Base-by-base conservation (phyloP, 1,140 invertebrate species). In the Brachionus sp. region DNA sequence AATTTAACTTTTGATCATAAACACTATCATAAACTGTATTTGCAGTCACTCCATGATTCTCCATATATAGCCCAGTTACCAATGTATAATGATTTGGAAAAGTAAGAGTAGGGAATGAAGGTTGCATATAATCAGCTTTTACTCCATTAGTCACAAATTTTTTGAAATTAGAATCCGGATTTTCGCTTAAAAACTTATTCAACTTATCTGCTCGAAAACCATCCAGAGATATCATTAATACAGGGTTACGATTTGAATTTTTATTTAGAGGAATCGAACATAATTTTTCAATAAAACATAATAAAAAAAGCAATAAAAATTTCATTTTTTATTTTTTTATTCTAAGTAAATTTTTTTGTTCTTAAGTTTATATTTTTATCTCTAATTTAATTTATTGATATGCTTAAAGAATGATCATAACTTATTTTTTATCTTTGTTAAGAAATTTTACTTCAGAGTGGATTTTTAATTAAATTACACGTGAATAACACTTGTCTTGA, bases 51-150 rank as follows among this genome's bases (percentile, higher is more conserved):
- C 92, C 93, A 88, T 94, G 93, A 46, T 86, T 88, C 86, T 64
- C 57, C 53, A 82, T 82, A 12, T 42, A 84, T 85, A 87, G 84
- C 84, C 88, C 88, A 35, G 93, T 95, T 1, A 91, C 92, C 53
- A 94, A 93, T 1, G 92, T 91, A 86, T 93, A 92, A 87, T 94
- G 93, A 89, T 94, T 94, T 1, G 93, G 92, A 87, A 93, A 93
- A 1, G 93, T 95, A 87, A 93, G 92, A 2, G 93, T 93, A 0
- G 92, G 90, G 87, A 93, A 94, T 37, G 91, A 90, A 84, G 92
- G 85, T 66, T 86, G 86, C 91, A 94, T 92, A 85, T 91, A 92
- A 33, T 92, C 90, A 0, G 91, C 88, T 80, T 90, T 89, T 0
- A 91, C 90, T 1, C 93, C 92, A 85, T 89, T 88, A 1, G 88